Percentiles rank a stretch among this genome's conserved stretches.
phyloP scores from a whole-genome alignment of 64 coral and sea anemone species.

The Anthopleura sola region DNA sequence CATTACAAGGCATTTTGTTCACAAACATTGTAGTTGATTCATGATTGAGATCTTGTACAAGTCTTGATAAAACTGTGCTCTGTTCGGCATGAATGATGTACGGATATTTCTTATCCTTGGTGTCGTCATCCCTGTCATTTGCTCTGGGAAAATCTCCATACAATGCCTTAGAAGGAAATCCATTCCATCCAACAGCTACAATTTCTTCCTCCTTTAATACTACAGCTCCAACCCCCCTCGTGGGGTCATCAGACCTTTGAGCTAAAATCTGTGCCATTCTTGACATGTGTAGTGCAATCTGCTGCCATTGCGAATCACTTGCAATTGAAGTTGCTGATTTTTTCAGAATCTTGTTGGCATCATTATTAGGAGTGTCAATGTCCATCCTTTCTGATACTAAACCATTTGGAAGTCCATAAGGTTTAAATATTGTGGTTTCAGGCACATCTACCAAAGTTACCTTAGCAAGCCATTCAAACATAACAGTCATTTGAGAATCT shows the following conservation, averaged over 20 bases:
- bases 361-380: background rate
- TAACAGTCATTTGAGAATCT: conserved; percentile 1
- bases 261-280: conserved; percentile 71
- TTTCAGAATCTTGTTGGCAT: background rate
- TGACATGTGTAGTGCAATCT: conserved; percentile 52
- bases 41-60: conserved; percentile 38
- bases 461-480: conserved; percentile 55
- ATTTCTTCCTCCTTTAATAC: conserved; percentile 38
- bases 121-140: conserved; percentile 35
- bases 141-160: conserved; percentile 72
- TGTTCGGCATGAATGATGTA: conserved; percentile 71
- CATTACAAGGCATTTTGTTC: conserved; percentile 70
- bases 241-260: conserved; percentile 56
- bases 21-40: conserved; percentile 68
- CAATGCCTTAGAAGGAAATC: conserved; percentile 44
- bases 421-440: conserved; percentile 2
- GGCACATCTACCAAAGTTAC: conserved; percentile 33
- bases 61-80: conserved; percentile 38
- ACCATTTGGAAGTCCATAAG: conserved; percentile 7
- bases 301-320: conserved; percentile 51
- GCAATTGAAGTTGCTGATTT: background rate
- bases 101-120: conserved; percentile 58
- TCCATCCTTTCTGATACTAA: background rate
- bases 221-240: conserved; percentile 64
- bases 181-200: conserved; percentile 63